Evolutionary conservation across 2,797 vertebrate genomes (phyloP), one percentile per base, ranked within the genome.

Genomic region (Micropoecilia bifurca): DNA sequence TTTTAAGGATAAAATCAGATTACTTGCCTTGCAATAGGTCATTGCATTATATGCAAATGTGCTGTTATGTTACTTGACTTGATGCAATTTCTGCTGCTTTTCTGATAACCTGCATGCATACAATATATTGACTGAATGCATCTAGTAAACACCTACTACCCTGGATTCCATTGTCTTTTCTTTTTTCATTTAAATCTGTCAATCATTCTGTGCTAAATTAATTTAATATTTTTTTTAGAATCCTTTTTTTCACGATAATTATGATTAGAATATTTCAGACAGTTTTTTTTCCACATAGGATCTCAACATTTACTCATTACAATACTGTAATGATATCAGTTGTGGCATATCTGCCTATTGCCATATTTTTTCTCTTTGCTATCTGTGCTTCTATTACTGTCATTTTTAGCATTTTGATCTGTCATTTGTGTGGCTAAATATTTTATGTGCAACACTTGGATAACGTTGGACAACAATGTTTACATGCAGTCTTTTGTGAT

Each of bases 1-100:
- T 41, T n/a, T 59, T 55, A 74, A 46, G 48, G 30, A 80, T 47
- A 82, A 81, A 81, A 90, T 84, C 25, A 4, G 66, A 79, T 84
- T 76, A 84, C 50, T 33, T 57, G 16, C 46, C 41, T 83, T 79
- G 80, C 78, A 85, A 71, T 3, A 12, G 12, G 47, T 75, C 76
- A 68, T 74, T 80, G 41, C 48, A 57, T n/a, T 77, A 18, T 63
- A 84, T 90, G 45, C 72, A 78, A 61, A 84, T 82, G 61, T 75
- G 28, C 61, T 80, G 61, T 75, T 61, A 28, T 63, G 71, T 74
- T 71, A 43, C 22, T 39, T 78, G 61, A 81, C n/a, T 39, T 79
- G 57, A 82, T 68, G 61, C 59, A 0, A 79, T 84, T 87, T 68
- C 45, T 69, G 33, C 50, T 66, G 25, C 41, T 84, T 45, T 75